Base-by-base conservation (phyloP, 2,888 invertebrate genomes). In the Netelia melanura region DNA sequence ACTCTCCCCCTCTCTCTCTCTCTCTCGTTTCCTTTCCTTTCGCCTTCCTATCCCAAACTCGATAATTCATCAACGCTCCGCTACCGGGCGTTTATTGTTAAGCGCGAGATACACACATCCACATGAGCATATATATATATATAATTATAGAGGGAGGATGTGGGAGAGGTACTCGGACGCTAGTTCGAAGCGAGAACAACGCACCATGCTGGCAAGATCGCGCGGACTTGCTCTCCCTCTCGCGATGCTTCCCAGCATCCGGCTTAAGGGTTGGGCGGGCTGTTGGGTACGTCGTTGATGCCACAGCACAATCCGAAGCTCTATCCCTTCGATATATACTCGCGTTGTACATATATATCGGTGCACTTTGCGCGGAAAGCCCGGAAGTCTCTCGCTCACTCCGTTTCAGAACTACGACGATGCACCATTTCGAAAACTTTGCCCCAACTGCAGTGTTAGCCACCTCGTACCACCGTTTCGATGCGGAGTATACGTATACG, bases 31-130 rank as follows among this genome's bases (percentile, higher is more conserved):
- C 71, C 62, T 72, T 79, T 54, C 71, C 64, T 76, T 58, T 58
- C 70, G 70, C 52, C 76, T 44, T 54, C 74, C 54, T 67, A 38
- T 38, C 30, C 70, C 62, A 72, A 67, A 80, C 70, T 83, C 83
- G 76, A 85, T 85, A 83, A 85, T 80, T 85, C 85, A 83, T 83
- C 85, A 76, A 83, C 76, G 78, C 81, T 74, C 44, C 44, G 62
- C 58, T 67, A 65, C 78, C 62, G 64, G 54, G 43, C 79, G 71
- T 71, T 85, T 80, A 82, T 82, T 85, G 85, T 82, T 82, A 76
- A 61, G 67, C 65, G 23, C 43, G 54, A 62, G n/a, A 65, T 30
- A 62, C 44, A 71, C 56, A 48, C 25, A 62, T 74, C 25, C 48
- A 62, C 17, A 75, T 17, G 14, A 25, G 6, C 17, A 65, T 21